Conservation (phyloP, 2,113 vertebrate species). For the Ia io region DNA sequence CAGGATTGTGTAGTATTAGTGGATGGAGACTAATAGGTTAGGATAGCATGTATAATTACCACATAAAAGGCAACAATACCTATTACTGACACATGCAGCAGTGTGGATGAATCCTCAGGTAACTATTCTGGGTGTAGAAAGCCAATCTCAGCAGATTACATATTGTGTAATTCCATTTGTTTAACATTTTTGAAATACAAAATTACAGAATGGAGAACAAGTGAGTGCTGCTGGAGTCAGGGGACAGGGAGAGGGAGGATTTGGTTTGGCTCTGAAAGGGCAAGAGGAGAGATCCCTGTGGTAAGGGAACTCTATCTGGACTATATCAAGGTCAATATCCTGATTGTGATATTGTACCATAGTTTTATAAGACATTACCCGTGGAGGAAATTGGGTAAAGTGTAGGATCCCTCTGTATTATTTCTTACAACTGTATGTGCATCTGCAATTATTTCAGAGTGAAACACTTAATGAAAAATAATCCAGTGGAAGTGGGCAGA, state of each 20-base stretch:
- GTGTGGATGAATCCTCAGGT: background rate
- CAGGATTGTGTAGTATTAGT: background rate
- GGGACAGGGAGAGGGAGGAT: too few relatives aligned
- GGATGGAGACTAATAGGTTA: background rate
- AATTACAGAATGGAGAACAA: background rate
- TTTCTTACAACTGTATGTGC: background rate
- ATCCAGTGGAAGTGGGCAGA: background rate
- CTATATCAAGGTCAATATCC: background rate
- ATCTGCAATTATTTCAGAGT: background rate
- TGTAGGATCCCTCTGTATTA: background rate
- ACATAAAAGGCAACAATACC: background rate
- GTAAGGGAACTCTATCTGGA: background rate
- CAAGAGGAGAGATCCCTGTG: background rate
- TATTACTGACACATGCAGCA: background rate
- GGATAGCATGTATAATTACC: background rate
- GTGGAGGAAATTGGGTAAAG: background rate
- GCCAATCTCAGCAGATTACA: background rate
- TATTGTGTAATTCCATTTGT: background rate
- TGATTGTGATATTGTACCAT: background rate
- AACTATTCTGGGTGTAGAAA: background rate
- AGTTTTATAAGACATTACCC: background rate
- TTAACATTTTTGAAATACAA: background rate
- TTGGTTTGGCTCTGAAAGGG: background rate
- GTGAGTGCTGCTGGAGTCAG: background rate
- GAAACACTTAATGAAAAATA: background rate